Evolutionary conservation across 2,113 vertebrate genomes (phyloP), one percentile per base, ranked within the genome.

Genomic region (Pycnonotus jocosus): DNA sequence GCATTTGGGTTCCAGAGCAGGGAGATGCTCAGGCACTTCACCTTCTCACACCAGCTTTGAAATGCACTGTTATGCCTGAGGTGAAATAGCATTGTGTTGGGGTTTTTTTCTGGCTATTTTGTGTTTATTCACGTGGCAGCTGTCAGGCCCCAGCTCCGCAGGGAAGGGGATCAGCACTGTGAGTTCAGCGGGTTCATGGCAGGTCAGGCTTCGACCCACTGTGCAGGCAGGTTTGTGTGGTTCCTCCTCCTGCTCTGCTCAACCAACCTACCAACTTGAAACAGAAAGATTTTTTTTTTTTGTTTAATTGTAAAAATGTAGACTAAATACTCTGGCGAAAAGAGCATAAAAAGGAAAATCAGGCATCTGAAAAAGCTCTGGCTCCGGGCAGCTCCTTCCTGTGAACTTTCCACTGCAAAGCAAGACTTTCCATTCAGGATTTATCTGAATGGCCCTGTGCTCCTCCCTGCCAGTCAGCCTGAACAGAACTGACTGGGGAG

Each of bases 181-280:
- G 9, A 73, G 60, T 53, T 56, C 6, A 45, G 60, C 0, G 3
- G 56, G 57, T 45, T 74, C 57, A 23, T 3, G 1, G 3, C 1
- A 3, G 88, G n/a, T 54, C 64, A n/a, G 76, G 68, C 22, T 53
- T 4, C 2, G 15, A 65, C 0, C 0, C 45, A 10, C 68, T 30
- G 31, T 21, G 50, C 62, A 3, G 57, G 42, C 60, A 54, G 60
- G 64, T 78, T 62, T 38, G 51, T 1, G 56, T 11, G 11, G 56
- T n/a, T 45, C 42, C 25, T 30, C 53, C n/a, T 58, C 19, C 60
- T 9, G 17, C 81, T 28, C 18, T 54, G 51, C 51, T 54, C 30
- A 48, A 38, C 38, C 33, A 42, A 10, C 45, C 14, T 42, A 10
- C 19, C 15, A 1, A 2, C 48, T 79, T 33, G 23, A 10, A 84